Evolutionary conservation across 2,888 invertebrate genomes (phyloP), one percentile per base, ranked within the genome.

Genomic region (Netelia melanura): DNA sequence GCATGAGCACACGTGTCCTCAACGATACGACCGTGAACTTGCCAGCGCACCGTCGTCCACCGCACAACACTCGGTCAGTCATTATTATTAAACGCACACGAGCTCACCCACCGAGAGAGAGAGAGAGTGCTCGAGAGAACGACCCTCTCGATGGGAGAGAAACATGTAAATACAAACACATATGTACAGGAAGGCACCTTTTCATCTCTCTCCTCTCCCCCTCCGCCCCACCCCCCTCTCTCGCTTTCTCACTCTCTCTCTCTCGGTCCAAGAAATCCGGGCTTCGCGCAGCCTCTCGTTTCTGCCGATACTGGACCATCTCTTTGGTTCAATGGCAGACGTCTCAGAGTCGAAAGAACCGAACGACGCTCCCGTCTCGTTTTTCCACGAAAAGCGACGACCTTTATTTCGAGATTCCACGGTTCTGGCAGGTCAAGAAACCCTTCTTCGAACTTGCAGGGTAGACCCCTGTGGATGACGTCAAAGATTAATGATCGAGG

Each of bases 11-110:
- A 86, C 88, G 90, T 89, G 90, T 87, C 85, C 81, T 76, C 74
- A 61, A 88, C 86, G 86, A 89, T 86, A 89, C 89, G 92, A 89
- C 92, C 92, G 86, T 92, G 92, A 92, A 92, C 92, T 92, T 92
- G 92, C 91, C 91, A 91, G 89, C 58, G 17, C 58, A 89, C 90
- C 89, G 67, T 90, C 86, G 87, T 68, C 30, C 86, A 86, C 77
- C 30, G 10, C 58, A 2, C 88, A 86, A 90, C 30, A 62, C 87
- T 89, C 89, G 90, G 89, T 91, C 91, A 89, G 89, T 90, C 91
- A 90, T 92, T 91, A 92, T 91, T 91, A 90, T 91, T 90, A 89
- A 90, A 70, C 64, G 75, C 76, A 71, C 68, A 75, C 83, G 81
- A 52, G 30, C 25, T 10, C 43, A 64, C 25, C 30, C 38, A 61